These are phyloP conservation scores for Marmota monax DNA, from an alignment of 2,113 vertebrate genomes.

Conservation along the genomic window DNA sequence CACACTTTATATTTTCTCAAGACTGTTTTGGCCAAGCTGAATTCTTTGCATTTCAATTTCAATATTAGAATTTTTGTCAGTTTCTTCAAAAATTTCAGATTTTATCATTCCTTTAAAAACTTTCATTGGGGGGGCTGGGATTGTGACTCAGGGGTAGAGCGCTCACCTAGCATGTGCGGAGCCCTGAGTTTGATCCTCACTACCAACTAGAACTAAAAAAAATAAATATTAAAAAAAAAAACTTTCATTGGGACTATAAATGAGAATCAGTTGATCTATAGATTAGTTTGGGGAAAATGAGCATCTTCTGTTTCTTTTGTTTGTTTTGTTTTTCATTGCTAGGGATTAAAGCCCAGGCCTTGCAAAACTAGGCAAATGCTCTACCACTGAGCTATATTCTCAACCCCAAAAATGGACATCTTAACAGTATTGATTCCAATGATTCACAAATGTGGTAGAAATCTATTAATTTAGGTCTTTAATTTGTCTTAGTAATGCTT, in stretches of 20 bases:
- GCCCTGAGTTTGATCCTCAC: no score
- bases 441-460: neutral
- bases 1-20: neutral
- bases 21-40: neutral
- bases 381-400: no score
- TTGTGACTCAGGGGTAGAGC: no score
- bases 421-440: neutral
- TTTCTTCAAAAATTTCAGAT: neutral
- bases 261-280: neutral
- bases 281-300: neutral
- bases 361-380: no score
- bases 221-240: neutral
- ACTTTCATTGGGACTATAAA: neutral
- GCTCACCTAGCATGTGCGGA: no score
- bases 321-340: no score
- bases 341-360: no score
- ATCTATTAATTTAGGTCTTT: neutral
- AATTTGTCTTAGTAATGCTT: neutral
- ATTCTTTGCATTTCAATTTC: slow-evolving; percentile 15
- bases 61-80: slow-evolving; percentile 41
- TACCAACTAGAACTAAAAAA: no score
- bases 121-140: neutral
- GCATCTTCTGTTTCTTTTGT: neutral
- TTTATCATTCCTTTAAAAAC: neutral
- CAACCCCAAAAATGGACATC: neutral